Evolutionary conservation across 2,888 invertebrate species (phyloP).

Genomic region (Nesidiocoris tenuis): DNA sequence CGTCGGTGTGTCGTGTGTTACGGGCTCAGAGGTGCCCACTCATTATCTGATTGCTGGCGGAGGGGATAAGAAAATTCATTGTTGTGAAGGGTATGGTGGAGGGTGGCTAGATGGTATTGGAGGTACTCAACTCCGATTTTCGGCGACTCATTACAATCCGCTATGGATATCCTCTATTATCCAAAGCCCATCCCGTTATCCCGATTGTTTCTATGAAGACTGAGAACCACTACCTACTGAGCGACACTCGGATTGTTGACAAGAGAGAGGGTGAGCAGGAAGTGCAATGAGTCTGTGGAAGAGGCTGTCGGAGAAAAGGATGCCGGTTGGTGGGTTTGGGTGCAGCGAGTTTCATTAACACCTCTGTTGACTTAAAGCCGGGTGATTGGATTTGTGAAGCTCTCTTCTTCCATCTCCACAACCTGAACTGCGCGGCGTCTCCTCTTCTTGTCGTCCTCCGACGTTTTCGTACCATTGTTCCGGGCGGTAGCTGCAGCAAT

Average conservation of each 20-base stretch:
- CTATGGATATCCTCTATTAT: neutral
- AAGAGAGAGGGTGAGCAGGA: neutral
- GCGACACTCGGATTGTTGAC: neutral
- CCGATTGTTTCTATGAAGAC: neutral
- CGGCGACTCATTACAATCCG: neutral
- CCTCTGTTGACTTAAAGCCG: constrained; percentile 43
- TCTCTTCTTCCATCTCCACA: neutral
- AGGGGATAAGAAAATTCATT: too few relatives aligned
- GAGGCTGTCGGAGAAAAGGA: neutral
- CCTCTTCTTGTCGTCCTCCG: neutral
- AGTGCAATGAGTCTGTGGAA: neutral
- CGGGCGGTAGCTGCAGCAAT: constrained; percentile 32
- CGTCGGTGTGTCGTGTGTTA: too few relatives aligned
- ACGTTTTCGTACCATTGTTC: constrained; percentile 19
- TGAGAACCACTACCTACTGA: neutral
- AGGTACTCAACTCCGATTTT: too few relatives aligned
- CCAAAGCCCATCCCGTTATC: neutral
- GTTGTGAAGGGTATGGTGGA: too few relatives aligned
- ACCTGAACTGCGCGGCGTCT: neutral
- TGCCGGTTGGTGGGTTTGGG: neutral
- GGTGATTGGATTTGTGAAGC: constrained; percentile 42
- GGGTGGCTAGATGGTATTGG: too few relatives aligned
- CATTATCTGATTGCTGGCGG: too few relatives aligned
- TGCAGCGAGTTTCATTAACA: constrained; percentile 42
- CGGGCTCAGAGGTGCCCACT: too few relatives aligned